phyloP scores from a whole-genome alignment of 2,113 vertebrate genomes.

The Girardinichthys multiradiatus region DNA sequence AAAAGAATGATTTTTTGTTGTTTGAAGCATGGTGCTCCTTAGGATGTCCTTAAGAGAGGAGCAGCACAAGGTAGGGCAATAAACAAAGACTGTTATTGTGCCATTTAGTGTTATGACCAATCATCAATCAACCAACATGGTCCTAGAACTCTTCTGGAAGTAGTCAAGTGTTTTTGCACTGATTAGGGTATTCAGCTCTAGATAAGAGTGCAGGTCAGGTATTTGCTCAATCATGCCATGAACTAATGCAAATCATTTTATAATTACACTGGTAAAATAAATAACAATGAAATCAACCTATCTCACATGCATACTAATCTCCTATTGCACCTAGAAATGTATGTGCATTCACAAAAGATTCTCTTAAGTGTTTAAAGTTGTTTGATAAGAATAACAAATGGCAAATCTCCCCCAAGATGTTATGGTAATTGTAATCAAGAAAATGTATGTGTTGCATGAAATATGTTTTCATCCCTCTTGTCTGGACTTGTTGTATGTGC shows the following conservation, averaged over 20 bases:
- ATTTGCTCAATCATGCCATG: not conserved
- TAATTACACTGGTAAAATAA: not conserved
- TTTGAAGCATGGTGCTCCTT: constrained; percentile 24
- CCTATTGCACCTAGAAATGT: constrained; percentile 31
- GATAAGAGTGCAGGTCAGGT: not conserved
- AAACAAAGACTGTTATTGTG: constrained; percentile 29
- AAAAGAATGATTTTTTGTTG: constrained; percentile 13
- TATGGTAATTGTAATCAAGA: constrained; percentile 68
- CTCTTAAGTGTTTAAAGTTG: constrained; percentile 53
- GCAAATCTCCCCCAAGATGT: constrained; percentile 47
- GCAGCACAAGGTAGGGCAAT: constrained; percentile 3
- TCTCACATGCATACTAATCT: constrained; percentile 29
- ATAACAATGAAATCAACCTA: not conserved
- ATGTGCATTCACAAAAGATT: constrained; percentile 30
- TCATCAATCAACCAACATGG: constrained; percentile 14
- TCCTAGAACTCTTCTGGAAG: constrained; percentile 12
- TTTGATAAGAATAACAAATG: constrained; percentile 72
- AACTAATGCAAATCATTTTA: not conserved
- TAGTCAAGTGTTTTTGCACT: not conserved
- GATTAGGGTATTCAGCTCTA: not conserved
- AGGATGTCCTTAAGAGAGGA: constrained; percentile 25
- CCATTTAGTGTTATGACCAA: constrained; percentile 19
- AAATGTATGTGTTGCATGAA: constrained; percentile 56
- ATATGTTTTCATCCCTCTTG: constrained; percentile 40
- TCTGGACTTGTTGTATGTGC: constrained; percentile 36